Evolutionary conservation across 2,113 vertebrate species (phyloP), one percentile per base, ranked within the genome.

Genomic region (Sciurus niger): DNA sequence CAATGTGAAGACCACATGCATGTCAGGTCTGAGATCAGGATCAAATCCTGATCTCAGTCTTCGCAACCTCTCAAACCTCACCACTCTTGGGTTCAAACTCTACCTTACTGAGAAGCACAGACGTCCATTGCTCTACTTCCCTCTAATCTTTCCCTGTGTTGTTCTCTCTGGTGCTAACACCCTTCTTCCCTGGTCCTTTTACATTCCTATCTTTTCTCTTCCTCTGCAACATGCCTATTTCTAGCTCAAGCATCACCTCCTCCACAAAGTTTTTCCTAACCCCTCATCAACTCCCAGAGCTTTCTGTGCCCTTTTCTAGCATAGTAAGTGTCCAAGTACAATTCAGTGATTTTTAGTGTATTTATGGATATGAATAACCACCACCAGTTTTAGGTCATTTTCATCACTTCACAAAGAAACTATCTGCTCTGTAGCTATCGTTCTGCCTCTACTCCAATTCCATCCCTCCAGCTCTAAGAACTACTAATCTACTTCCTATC

Each of bases 171-270:
- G 18, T 32, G 58, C 53, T 63, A 89, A 53, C 53, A 60, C 28
- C 28, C 28, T 94, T 58, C 40, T 92, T 67, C 68, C 77, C 76
- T 68, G 76, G n/a, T 74, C 30, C 55, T 89, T 91, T 84, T 67
- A 48, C 4, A 34, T 76, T 37, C 63, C 43, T 77, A 37, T 70
- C 70, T 20, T 90, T 4, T 13, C 37, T 78, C 28, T 91, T 18
- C 88, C 70, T 83, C 37, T 92, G 34, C 67, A 80, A 46, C 16
- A 65, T 53, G 18, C 25, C 78, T 63, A 63, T 53, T 84, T 92
- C 22, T 72, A 93, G 32, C 34, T 97, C 51, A 93, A 85, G 55
- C 30, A 76, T 92, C 48, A 82, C 51, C 18, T 76, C 68, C 13
- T 77, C 53, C 53, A 72, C 22, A 89, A 28, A 93, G 48, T 40